Evolutionary conservation across 2,888 invertebrate genomes (phyloP), one percentile per base, ranked within the genome.

Genomic region (Trissoscelio sp.): DNA sequence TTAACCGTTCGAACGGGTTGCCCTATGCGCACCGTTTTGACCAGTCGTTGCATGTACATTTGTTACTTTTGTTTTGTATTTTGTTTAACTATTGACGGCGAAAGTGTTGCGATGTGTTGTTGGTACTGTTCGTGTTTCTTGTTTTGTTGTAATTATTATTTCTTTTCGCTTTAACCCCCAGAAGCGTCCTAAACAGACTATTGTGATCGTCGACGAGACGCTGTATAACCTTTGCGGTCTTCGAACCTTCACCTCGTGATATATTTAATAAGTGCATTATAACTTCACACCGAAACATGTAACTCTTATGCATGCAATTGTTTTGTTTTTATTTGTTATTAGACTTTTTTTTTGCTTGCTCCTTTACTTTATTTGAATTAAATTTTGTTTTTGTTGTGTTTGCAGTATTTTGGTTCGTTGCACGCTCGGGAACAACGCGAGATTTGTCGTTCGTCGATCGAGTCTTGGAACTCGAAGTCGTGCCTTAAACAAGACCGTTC

Each of bases 391-490:
- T 46, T 46, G 7, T 70, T 34, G 16, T 70, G 44, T 62, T 78
- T 64, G 51, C 46, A 57, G 18, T 60, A 60, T 75, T 79, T 81
- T 58, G 77, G 82, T 79, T 82, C 82, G 85, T 85, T 83, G 83
- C 85, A 83, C 87, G 86, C 86, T 85, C 85, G 85, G 84, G 85
- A 78, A 87, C 84, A 84, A 85, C 78, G 24, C 62, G 62, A 74
- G 66, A 57, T 70, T 62, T 34, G 53, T 75, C 55, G n/a, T 77
- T 73, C 57, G 53, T 74, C 64, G 66, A 74, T 74, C 70, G 64
- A 75, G 73, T 67, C 48, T 57, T 57, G 28, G 31, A 58, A 51
- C 67, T 48, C 55, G 48, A 67, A 48, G 39, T 73, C 55, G 39
- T 51, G 60, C 46, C 73, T 46, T 24, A 62, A 58, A 74, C 22